These are phyloP conservation scores for Campylomormyrus tamandua DNA, from an alignment of 2,113 vertebrate species.

Conservation along the genomic window DNA sequence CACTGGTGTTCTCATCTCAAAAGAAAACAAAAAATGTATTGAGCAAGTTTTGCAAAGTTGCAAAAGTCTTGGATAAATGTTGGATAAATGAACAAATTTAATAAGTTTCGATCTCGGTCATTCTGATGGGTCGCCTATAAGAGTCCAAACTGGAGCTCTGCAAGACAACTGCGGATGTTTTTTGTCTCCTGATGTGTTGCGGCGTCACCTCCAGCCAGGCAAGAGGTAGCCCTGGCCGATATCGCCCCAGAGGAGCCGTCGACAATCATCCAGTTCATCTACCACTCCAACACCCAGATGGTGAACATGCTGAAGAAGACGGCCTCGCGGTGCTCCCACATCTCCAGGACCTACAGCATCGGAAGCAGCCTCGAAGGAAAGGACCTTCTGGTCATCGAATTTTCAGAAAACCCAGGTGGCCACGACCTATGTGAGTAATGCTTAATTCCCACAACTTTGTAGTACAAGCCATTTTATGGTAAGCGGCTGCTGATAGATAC, in stretches of 20 bases:
- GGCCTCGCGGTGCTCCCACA: conserved; percentile 66
- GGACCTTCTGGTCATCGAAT: conserved; percentile 88
- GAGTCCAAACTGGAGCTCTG: neutral
- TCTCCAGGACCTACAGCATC: conserved; percentile 82
- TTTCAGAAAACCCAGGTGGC: conserved; percentile 79
- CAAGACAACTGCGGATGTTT: neutral
- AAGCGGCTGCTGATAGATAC: neutral
- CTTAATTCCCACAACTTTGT: neutral
- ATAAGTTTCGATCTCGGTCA: neutral
- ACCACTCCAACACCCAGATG: conserved; percentile 79
- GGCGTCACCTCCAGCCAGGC: conserved; percentile 33
- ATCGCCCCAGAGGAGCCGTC: conserved; percentile 42
- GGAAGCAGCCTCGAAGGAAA: conserved; percentile 80
- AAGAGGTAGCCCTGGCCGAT: conserved; percentile 29
- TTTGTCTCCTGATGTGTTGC: neutral
- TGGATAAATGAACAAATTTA: neutral
- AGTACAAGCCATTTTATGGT: neutral
- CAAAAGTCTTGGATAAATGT: too few species aligned
- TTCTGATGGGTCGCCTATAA: neutral
- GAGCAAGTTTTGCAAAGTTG: neutral
- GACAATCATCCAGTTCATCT: conserved; percentile 62
- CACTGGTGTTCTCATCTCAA: neutral
- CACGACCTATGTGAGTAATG: conserved; percentile 78
- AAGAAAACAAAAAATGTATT: neutral
- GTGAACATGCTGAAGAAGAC: conserved; percentile 66